Percentiles rank a stretch among this genome's conserved stretches.
These are phyloP conservation scores for Takifugu bimaculatus DNA, from an alignment of 2,113 vertebrate species.

Conservation along the genomic window DNA sequence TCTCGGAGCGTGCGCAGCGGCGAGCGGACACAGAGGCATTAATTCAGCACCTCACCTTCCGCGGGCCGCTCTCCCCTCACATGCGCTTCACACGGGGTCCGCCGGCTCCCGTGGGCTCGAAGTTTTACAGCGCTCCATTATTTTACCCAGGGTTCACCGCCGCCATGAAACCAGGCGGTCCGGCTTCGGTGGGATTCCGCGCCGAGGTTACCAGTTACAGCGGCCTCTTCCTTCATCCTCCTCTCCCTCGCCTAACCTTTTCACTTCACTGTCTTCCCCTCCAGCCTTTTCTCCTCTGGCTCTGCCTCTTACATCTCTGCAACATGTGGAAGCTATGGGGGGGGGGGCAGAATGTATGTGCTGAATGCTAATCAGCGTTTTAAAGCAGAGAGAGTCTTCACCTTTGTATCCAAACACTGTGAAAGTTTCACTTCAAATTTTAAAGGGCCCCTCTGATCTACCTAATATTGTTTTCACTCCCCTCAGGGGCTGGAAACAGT, in stretches of 20 bases:
- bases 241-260: constrained; percentile 35
- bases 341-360: constrained; percentile 70
- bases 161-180: constrained; percentile 30
- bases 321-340: constrained; percentile 77
- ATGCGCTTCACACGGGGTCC: constrained; percentile 60
- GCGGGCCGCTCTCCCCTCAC: constrained; percentile 60
- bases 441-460: constrained; percentile 63
- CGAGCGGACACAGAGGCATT: constrained; percentile 60
- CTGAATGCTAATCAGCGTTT: constrained; percentile 72
- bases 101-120: constrained; percentile 39
- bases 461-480: constrained; percentile 62
- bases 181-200: constrained; percentile 15
- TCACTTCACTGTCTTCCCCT: constrained; percentile 27
- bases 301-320: constrained; percentile 49
- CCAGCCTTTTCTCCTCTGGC: constrained; percentile 21
- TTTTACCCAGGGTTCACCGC: constrained; percentile 30
- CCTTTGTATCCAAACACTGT: constrained; percentile 66
- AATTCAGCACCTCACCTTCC: constrained; percentile 68
- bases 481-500: constrained; percentile 53
- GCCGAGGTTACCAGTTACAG: constrained; percentile 33
- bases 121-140: constrained; percentile 45
- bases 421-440: constrained; percentile 72
- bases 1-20: constrained; percentile 52
- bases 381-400: constrained; percentile 62
- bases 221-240: constrained; percentile 23